Percentiles rank a stretch among this genome's conserved stretches.
phyloP scores from a whole-genome alignment of 2,797 vertebrate genomes.

The Pampus argenteus region DNA sequence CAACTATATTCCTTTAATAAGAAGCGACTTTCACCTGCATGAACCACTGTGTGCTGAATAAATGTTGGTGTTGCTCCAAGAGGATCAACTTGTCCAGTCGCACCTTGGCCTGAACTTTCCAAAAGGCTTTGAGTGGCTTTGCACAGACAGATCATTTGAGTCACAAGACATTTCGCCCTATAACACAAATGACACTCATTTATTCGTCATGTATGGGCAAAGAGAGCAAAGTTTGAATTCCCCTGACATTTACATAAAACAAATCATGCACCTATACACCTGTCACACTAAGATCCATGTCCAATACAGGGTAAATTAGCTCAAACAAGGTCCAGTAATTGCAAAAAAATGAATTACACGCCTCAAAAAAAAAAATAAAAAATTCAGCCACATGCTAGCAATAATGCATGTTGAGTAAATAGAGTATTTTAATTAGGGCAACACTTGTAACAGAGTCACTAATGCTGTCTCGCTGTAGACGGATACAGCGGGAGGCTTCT shows the following conservation, averaged over 20 bases:
- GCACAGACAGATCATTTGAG: slow-evolving; percentile 33
- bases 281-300: slow-evolving; percentile 36
- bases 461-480: slow-evolving; percentile 54
- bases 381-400: slow-evolving; percentile 51
- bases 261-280: slow-evolving; percentile 43
- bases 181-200: slow-evolving; percentile 32
- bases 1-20: slow-evolving; percentile 1
- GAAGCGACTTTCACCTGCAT: slow-evolving; percentile 9
- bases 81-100: slow-evolving; percentile 19
- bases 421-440: slow-evolving; percentile 70
- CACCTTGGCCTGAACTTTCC: slow-evolving; percentile 24
- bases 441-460: slow-evolving; percentile 54
- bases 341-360: slow-evolving; percentile 55
- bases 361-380: too few relatives aligned
- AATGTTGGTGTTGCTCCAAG: background rate
- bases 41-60: background rate
- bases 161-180: slow-evolving; percentile 25
- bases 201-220: slow-evolving; percentile 50
- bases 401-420: slow-evolving; percentile 66
- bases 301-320: slow-evolving; percentile 37
- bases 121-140: slow-evolving; percentile 26
- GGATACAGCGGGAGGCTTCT: slow-evolving; percentile 41
- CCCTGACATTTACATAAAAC: slow-evolving; percentile 50
- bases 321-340: slow-evolving; percentile 61
- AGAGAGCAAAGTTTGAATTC: slow-evolving; percentile 38